Base-by-base conservation (phyloP, 2,888 invertebrate genomes). In the Malthinus flaveolus region DNA sequence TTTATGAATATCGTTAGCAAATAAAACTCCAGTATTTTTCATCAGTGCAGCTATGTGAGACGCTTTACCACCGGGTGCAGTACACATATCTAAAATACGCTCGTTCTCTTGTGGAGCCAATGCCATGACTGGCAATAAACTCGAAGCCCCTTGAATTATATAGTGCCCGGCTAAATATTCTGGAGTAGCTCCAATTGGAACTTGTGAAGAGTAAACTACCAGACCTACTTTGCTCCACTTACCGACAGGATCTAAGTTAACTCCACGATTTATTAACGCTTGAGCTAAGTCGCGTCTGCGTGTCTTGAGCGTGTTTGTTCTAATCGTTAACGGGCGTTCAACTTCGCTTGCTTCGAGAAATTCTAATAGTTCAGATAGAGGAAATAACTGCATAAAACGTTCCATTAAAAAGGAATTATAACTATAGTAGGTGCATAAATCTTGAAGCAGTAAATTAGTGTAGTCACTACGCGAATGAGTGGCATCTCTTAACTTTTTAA, bases 101-200 rank as follows among this genome's bases (percentile, higher is more conserved):
- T 98, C 97, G 73, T 94, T 91, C 81, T 95, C 96, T 81, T 96
- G 95, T 0, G 99, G 98, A 0, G 95, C 96, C 51, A 99, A 81
- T 0, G 99, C 94, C 94, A 99, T 97, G 0, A 99, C 98, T 0
- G 99, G 98, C 51, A 99, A 80, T 72, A 97, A 88, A 81, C 97
- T 98, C 1, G 97, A 95, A 9, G 97, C 97, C 7, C 97, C 97
- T 79, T 93, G 97, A 55, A 98, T 84, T 75, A 97, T 94, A 74
- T 99, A 99, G 77, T 99, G 96, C 0, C 99, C 98, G 44, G 97
- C 97, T 63, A 99, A 83, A 81, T 99, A 99, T 80, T 99, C 99
- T 0, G 99, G 98, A 0, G 99, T 99, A 1, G 99, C 99, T 63
- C 97, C 98, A 69, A 99, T 83, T 0, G 98, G 97, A 0, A 99